Conservation (phyloP, 2,888 invertebrate species). For the Apomyelois bistriatella region DNA sequence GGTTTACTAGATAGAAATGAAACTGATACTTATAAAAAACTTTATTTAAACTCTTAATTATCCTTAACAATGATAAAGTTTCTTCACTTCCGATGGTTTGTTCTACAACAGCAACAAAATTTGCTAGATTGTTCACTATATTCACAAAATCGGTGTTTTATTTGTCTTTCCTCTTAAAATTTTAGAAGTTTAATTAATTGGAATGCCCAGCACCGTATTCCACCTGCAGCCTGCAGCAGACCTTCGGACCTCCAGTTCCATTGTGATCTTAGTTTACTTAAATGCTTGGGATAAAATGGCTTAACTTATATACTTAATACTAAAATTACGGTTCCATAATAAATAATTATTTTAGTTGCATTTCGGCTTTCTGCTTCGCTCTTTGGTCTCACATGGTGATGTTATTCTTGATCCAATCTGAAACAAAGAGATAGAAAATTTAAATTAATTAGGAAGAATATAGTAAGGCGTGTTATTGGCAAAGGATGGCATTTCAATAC, state of each 20-base stretch:
- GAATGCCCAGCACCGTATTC: constrained; percentile 65
- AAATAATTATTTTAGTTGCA: constrained; percentile 55
- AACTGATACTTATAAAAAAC: constrained; percentile 37
- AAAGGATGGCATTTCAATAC: no score
- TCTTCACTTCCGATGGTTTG: constrained; percentile 46
- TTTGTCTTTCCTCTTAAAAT: constrained; percentile 60
- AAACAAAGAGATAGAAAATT: constrained; percentile 35
- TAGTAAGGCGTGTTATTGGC: no score
- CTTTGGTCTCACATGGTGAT: constrained; percentile 55
- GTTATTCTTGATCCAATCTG: constrained; percentile 53
- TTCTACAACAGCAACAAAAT: constrained; percentile 36
- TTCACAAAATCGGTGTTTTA: constrained; percentile 34
- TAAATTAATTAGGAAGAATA: not conserved
- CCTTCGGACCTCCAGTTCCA: constrained; percentile 25
- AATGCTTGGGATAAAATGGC: constrained; percentile 65
- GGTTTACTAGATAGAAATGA: no score
- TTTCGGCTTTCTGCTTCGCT: constrained; percentile 45
- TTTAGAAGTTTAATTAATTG: constrained; percentile 55
- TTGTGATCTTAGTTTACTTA: constrained; percentile 44
- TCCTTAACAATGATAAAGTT: constrained; percentile 55
- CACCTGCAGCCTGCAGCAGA: constrained; percentile 16
- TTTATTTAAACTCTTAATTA: constrained; percentile 66
- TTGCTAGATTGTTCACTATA: constrained; percentile 30
- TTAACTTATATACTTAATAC: constrained; percentile 61
- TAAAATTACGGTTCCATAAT: constrained; percentile 74